phyloP scores from a whole-genome alignment of 2,888 invertebrate genomes.

The Spatulosminthurus flaviceps region DNA sequence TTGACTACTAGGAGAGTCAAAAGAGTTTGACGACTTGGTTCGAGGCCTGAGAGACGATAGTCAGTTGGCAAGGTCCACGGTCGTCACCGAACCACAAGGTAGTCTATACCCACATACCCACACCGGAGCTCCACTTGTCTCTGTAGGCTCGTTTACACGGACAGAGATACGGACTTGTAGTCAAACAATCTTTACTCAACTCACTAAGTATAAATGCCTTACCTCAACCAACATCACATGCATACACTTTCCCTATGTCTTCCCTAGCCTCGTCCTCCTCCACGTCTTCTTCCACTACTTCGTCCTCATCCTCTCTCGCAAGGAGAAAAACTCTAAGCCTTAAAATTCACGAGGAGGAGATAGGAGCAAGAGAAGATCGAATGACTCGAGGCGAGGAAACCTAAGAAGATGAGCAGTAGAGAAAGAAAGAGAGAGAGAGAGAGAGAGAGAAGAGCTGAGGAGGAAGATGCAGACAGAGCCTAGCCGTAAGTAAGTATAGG shows the following conservation, averaged over 20 bases:
- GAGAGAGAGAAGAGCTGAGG: constrained; percentile 22
- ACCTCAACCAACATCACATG: constrained; percentile 23
- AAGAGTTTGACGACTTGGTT: constrained; percentile 1
- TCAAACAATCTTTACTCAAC: constrained; percentile 38
- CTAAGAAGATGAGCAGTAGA: constrained; percentile 38
- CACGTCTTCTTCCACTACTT: background rate
- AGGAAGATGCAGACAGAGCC: constrained; percentile 4
- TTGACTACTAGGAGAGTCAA: constrained; percentile 22
- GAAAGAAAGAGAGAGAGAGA: constrained; percentile 24
- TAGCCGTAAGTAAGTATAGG: background rate
- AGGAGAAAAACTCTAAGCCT: constrained; percentile 29
- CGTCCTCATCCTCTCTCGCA: background rate
- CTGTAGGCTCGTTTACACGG: constrained; percentile 25
- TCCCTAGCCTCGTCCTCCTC: background rate
- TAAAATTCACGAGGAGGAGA: constrained; percentile 45
- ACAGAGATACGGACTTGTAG: constrained; percentile 33
- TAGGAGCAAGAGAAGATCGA: constrained; percentile 38
- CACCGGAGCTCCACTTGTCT: constrained; percentile 32
- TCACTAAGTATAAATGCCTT: constrained; percentile 22
- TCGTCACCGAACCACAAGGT: constrained; percentile 26
- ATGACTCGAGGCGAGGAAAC: constrained; percentile 45
- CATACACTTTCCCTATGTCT: background rate
- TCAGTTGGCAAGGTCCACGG: constrained; percentile 7
- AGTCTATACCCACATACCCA: background rate
- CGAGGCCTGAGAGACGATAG: background rate